Base-by-base conservation (phyloP, 2,888 invertebrate species). In the Diaphora mendica region DNA sequence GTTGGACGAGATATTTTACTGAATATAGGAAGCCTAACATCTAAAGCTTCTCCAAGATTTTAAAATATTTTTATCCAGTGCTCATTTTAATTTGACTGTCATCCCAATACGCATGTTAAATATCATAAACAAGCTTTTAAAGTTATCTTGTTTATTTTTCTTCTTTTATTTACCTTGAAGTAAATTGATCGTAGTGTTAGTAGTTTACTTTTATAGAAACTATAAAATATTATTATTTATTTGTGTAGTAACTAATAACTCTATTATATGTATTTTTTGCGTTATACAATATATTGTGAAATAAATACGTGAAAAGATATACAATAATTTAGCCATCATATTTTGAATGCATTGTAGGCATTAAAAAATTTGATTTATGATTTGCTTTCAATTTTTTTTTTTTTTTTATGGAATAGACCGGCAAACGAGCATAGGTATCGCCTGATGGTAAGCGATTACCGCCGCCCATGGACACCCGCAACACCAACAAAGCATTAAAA, bases 21-120 rank as follows among this genome's bases (percentile, higher is more conserved):
- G 39, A 39, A 39, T 39, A 39, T 39, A 39, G 2, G 39, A 9
- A 39, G 15, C 30, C 44, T 70, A 42, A 69, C 73, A 77, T 82
- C 77, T 77, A 80, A 79, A 33, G 17, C 20, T 70, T 62, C 39
- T 17, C 30, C 33, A 8, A 11, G 13, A n/a, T 55, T 55, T 44
- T 44, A 26, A n/a, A 39, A 30, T 20, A 44, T 68, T 17, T 68
- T 23, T 33, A 68, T 44, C 68, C 33, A 48, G 0, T 44, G 62
- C 44, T n/a, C 20, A 70, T 20, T 55, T 26, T 64, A 44, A 64
- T 70, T 64, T 42, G 42, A 9, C 42, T 62, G 62, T 44, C 70
- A 33, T n/a, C 68, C 42, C 26, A 39, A 26, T n/a, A 13, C n/a
- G 39, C 4, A 69, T 39, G 11, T 23, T 69, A 62, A 69, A 39